These are phyloP conservation scores for Dynastes maya DNA, from an alignment of 2,888 invertebrate genomes.

Conservation along the genomic window DNA sequence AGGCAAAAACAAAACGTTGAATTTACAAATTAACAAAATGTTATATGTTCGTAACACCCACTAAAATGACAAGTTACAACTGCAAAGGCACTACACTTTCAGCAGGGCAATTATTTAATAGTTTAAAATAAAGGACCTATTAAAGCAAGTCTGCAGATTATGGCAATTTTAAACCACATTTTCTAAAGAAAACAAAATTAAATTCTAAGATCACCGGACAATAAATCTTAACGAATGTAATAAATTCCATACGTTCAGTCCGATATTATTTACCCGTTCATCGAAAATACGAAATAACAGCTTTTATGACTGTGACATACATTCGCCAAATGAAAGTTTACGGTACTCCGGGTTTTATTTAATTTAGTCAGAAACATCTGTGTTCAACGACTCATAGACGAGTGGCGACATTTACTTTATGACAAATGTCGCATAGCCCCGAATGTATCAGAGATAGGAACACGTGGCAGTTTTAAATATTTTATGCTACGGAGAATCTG, in stretches of 20 bases:
- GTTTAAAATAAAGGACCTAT: too few species aligned
- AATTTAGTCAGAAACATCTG: slow-evolving; percentile 45
- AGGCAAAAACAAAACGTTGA: too few species aligned
- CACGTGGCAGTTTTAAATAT: slow-evolving; percentile 39
- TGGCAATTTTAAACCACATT: too few species aligned
- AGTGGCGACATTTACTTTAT: slow-evolving; percentile 26
- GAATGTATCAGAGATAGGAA: slow-evolving; percentile 33
- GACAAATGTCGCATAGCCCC: slow-evolving; percentile 20
- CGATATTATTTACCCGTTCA: slow-evolving; percentile 17
- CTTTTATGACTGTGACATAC: neutral
- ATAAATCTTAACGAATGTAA: neutral
- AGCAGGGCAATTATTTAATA: too few species aligned
- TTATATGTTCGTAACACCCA: too few species aligned
- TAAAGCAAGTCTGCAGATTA: too few species aligned
- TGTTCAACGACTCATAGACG: slow-evolving; percentile 41
- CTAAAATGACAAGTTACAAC: too few species aligned
- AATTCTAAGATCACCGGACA: too few species aligned
- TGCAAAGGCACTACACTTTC: too few species aligned
- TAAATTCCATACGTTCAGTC: neutral
- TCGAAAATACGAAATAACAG: slow-evolving; percentile 21
- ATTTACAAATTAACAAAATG: too few species aligned
- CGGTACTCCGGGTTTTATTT: slow-evolving; percentile 33
- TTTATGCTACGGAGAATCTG: slow-evolving; percentile 34
- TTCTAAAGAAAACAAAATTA: too few species aligned
- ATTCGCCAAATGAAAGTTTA: slow-evolving; percentile 25